Evolutionary conservation across 1,140 invertebrate genomes (phyloP), one percentile per base, ranked within the genome.

Genomic region (Pteromalus puparum): DNA sequence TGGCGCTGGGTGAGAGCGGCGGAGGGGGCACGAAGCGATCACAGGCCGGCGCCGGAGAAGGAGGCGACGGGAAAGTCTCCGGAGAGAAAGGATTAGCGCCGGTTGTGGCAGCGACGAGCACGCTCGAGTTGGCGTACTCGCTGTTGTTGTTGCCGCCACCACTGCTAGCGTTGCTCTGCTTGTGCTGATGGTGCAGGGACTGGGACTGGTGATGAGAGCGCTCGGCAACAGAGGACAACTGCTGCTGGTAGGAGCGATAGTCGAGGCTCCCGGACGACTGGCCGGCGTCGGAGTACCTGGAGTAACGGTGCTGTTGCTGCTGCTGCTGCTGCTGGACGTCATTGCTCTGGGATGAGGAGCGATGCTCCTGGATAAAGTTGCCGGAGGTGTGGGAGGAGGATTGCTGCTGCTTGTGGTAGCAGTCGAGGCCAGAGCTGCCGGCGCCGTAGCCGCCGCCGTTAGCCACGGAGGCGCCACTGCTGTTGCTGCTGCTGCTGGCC

Each of bases 11-110:
- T 30, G 92, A 92, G 2, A 93, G 83, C 4, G 92, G 92, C 26
- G 92, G 92, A 61, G 92, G 92, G 34, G 92, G 92, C 21, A 93
- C 90, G 86, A 93, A 93, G 7, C 91, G 88, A 70, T 93, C 92
- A 46, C 91, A 91, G 13, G 90, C 89, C 9, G 92, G 92, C 18
- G 92, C 92, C 28, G 92, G 92, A 28, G 92, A 93, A 5, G 92
- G 92, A 46, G 92, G 92, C 21, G 92, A 93, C 21, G 92, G 92
- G 83, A 93, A 93, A 21, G 88, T 91, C 70, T 93, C 92, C 65
- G 90, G 80, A 30, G 89, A 90, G 85, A 93, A 92, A 13, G 90
- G 84, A 18, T 88, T 89, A 13, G 73, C n/a, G 15, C 61, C 28
- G 34, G 26, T 12, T 2, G 80, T n/a, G 7, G 61, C 48, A 3